Evolutionary conservation across 1,140 invertebrate genomes (phyloP).

Genomic region (Cephus cinctus): DNA sequence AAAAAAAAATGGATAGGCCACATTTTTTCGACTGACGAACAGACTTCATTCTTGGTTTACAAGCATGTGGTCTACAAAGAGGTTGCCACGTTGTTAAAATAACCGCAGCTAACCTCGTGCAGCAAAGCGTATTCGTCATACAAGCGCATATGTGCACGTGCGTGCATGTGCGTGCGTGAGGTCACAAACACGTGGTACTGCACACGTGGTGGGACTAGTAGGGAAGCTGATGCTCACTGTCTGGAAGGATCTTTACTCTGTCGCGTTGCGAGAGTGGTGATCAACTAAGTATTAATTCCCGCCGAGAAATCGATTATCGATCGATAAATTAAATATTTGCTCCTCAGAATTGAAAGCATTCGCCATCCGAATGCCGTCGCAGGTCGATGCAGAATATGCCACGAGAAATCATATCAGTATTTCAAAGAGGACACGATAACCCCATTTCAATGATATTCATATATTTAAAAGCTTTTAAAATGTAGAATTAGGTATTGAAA

Average conservation of each 20-base stretch:
- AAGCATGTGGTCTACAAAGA: conserved; percentile 58
- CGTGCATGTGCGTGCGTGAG: conserved; percentile 35
- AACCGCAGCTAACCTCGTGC: conserved; percentile 45
- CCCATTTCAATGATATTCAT: no score
- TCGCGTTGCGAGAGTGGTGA: conserved; percentile 13
- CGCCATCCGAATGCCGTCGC: not conserved
- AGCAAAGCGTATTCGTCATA: no score
- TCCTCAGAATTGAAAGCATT: not conserved
- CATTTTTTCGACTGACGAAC: conserved; percentile 38
- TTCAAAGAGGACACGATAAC: no score
- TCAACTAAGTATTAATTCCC: conserved; percentile 6
- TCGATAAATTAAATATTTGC: not conserved
- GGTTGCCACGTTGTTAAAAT: conserved; percentile 58
- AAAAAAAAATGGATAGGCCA: no score
- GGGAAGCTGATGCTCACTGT: no score
- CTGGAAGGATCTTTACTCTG: conserved; percentile 8
- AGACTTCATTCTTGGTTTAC: conserved; percentile 57
- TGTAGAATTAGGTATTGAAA: no score
- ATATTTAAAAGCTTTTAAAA: no score
- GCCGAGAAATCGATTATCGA: not conserved
- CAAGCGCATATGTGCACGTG: no score
- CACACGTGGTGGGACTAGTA: conserved; percentile 11
- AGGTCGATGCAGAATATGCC: not conserved
- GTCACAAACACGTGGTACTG: conserved; percentile 6
- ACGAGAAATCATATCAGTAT: not conserved